A percentile compares a stretch with the other conserved stretches of the same genome.
These are phyloP conservation scores for Neomicropteryx cornuta DNA, from an alignment of 1,140 invertebrate genomes.

Conservation along the genomic window DNA sequence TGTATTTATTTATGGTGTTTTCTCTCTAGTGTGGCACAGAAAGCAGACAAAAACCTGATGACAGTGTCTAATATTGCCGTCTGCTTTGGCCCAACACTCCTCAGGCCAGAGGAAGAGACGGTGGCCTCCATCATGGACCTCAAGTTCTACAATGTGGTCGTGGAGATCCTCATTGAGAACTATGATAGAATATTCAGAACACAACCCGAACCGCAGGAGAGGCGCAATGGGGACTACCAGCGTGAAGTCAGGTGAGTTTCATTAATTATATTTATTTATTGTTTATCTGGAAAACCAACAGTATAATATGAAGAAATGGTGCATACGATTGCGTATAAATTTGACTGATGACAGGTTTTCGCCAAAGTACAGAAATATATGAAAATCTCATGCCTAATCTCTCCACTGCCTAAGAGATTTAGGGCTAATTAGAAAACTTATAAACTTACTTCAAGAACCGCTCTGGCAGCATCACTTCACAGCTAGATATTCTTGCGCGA, in stretches of 20 bases:
- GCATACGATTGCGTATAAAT: too few relatives aligned
- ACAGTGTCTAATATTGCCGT: conserved; percentile 93
- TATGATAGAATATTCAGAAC: conserved; percentile 66
- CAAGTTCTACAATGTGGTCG: conserved; percentile 96
- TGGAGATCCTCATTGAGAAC: conserved; percentile 92
- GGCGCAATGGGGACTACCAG: conserved; percentile 2
- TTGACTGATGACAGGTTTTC: too few relatives aligned
- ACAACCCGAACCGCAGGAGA: conserved; percentile 23
- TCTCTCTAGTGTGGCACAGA: conserved; percentile 64
- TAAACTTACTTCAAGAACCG: too few relatives aligned
- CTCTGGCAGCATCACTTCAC: too few relatives aligned
- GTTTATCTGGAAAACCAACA: too few relatives aligned
- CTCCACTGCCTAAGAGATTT: too few relatives aligned
- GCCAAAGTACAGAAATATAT: too few relatives aligned
- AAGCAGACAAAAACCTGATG: conserved; percentile 90
- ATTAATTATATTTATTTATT: not conserved
- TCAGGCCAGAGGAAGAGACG: conserved; percentile 90
- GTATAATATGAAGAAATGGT: too few relatives aligned
- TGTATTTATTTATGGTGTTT: too few relatives aligned
- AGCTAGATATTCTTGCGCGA: too few relatives aligned
- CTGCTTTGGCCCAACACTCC: conserved; percentile 96
- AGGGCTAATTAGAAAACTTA: too few relatives aligned
- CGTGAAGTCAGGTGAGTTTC: conserved; percentile 15
- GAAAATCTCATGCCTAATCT: too few relatives aligned
- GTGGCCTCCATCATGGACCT: conserved; percentile 97